Base-by-base conservation (phyloP, 2,113 vertebrate genomes). In the Centropristis striata region DNA sequence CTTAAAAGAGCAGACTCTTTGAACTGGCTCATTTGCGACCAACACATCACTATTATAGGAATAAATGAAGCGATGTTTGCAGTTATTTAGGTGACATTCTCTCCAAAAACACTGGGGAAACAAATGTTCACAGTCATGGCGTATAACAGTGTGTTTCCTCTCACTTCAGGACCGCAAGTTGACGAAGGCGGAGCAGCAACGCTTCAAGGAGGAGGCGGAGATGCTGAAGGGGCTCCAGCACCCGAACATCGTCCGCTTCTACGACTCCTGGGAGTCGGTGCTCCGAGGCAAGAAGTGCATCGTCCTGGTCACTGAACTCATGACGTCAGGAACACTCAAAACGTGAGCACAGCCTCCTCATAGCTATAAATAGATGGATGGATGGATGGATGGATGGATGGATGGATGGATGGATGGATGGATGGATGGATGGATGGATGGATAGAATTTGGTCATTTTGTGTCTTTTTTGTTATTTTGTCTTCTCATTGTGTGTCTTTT, bases 311-410 rank as follows among this genome's bases (percentile, higher is more conserved):
- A 98, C 97, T 4, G 97, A 98, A 86, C 95, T 98, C 75, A 98
- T 98, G 97, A 98, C 97, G 47, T 98, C 97, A 2, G 97, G 97
- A 85, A 98, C 97, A 8, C 95, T 98, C 51, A 98, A 98, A 93
- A 98, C 97, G 97, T 98, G 78, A 93, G 95, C 70, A 36, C 11
- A 51, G 25, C 13, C 18, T 81, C 11, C 36, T 32, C 41, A 32
- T 70, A 15, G 11, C 12, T 63, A 0, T n/a, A n/a, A n/a, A n/a
- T n/a, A n/a, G n/a, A n/a, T n/a, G n/a, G n/a, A n/a, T n/a, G n/a
- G n/a, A n/a, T n/a, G n/a, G n/a, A n/a, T n/a, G n/a, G n/a, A n/a
- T n/a, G n/a, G n/a, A n/a, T n/a, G n/a, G n/a, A n/a, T n/a, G n/a
- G n/a, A n/a, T n/a, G n/a, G n/a, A n/a, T n/a, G n/a, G n/a, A n/a